Evolutionary conservation across 2,888 invertebrate species (phyloP).

Genomic region (Callinectes sapidus): DNA sequence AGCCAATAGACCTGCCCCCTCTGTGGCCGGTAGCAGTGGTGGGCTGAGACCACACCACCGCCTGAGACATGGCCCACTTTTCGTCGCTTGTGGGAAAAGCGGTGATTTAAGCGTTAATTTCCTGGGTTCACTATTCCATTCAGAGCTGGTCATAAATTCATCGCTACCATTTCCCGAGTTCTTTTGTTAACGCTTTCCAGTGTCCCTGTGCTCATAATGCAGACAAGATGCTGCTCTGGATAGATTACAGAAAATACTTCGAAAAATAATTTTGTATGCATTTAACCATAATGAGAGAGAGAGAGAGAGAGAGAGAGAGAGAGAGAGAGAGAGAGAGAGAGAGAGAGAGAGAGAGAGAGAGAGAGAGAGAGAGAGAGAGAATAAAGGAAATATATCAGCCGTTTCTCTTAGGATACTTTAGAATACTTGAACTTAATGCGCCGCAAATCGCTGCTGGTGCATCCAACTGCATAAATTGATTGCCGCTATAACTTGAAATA

Average conservation of each 20-base stretch:
- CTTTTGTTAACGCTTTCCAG: constrained; percentile 12
- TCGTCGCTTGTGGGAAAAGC: constrained; percentile 23
- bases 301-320: constrained; percentile 35
- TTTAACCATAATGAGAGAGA: not conserved
- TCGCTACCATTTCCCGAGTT: constrained; percentile 18
- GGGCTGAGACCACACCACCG: not conserved
- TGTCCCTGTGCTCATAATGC: not conserved
- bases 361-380: constrained; percentile 19
- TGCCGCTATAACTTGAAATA: constrained; percentile 8
- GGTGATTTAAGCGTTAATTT: constrained; percentile 34
- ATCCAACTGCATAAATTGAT: constrained; percentile 12
- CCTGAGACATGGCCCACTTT: not conserved
- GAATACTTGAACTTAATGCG: constrained; percentile 25
- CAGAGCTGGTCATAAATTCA: constrained; percentile 12
- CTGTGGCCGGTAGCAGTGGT: not conserved
- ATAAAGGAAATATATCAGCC: not conserved
- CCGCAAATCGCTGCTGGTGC: constrained; percentile 12
- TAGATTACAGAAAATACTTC: not conserved
- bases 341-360: constrained; percentile 29
- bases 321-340: not conserved
- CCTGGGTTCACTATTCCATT: constrained; percentile 15
- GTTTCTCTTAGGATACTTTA: constrained; percentile 18
- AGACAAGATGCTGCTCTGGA: not conserved
- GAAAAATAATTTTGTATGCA: too few relatives aligned
- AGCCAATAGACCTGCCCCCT: not conserved